Evolutionary conservation across 2,888 invertebrate genomes (phyloP).

Genomic region (Agapostemon virescens): DNA sequence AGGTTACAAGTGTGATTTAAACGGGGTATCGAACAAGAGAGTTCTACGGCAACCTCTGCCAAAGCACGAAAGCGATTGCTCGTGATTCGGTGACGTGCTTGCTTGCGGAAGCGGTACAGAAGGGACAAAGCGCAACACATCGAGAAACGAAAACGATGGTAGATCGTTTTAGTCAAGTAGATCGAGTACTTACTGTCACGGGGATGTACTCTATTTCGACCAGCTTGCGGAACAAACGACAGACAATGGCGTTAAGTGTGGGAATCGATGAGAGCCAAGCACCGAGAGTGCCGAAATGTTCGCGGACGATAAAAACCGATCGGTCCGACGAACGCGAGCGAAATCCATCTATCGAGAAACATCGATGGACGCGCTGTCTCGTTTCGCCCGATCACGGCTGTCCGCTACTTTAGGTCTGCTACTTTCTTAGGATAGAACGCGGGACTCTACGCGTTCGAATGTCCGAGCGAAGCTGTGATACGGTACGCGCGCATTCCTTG

Average conservation of each 20-base stretch:
- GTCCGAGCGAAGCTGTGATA: conserved; percentile 12
- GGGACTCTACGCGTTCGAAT: not conserved
- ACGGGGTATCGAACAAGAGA: conserved; percentile 37
- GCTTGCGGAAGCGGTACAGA: conserved; percentile 49
- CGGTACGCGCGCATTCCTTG: conserved; percentile 24
- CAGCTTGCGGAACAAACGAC: conserved; percentile 83
- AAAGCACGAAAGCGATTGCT: conserved; percentile 64
- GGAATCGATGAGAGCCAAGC: conserved; percentile 53
- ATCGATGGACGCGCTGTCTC: not conserved
- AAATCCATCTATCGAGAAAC: too few species aligned
- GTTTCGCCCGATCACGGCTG: not conserved
- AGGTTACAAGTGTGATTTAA: conserved; percentile 33
- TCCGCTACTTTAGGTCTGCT: too few species aligned
- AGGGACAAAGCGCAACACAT: conserved; percentile 53
- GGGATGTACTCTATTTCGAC: conserved; percentile 85
- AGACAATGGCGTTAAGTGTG: conserved; percentile 73
- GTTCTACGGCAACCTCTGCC: conserved; percentile 40
- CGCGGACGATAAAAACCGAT: conserved; percentile 52
- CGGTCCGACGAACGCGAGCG: not conserved
- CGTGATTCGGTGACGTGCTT: conserved; percentile 63
- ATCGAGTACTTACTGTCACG: conserved; percentile 80
- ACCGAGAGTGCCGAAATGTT: conserved; percentile 49
- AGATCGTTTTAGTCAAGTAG: conserved; percentile 67
- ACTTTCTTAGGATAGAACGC: not conserved
- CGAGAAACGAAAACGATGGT: conserved; percentile 50